Evolutionary conservation across 2,888 invertebrate genomes (phyloP).

Genomic region (Plutella xylostella): DNA sequence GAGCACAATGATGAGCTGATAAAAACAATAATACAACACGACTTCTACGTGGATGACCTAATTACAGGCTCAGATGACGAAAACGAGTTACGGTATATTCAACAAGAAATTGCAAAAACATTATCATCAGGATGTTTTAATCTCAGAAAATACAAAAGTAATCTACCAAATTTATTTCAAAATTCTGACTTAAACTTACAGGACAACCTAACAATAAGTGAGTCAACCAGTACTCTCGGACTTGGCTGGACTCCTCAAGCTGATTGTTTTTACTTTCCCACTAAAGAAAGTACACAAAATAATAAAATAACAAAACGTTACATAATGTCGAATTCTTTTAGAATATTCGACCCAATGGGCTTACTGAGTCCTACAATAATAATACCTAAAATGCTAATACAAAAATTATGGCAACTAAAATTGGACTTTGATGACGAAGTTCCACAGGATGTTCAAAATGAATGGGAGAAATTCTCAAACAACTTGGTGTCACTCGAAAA

Average conservation of each 20-base stretch:
- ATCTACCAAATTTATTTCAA: constrained; percentile 1
- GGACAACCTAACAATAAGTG: too few species aligned
- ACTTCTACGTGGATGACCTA: constrained; percentile 8
- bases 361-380: constrained; percentile 7
- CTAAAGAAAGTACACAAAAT: too few species aligned
- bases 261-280: constrained; percentile 16
- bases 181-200: too few species aligned
- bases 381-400: constrained; percentile 8
- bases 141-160: constrained; percentile 12
- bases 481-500: neutral
- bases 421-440: constrained; percentile 11
- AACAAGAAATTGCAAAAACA: constrained; percentile 1
- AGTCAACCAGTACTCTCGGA: constrained; percentile 13
- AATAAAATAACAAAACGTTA: constrained; percentile 16
- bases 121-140: constrained; percentile 5
- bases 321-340: neutral
- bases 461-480: constrained; percentile 5
- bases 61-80: constrained; percentile 1
- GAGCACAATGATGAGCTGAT: constrained; percentile 2
- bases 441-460: constrained; percentile 5
- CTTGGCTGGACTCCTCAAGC: constrained; percentile 16
- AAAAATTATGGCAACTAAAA: constrained; percentile 8
- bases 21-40: constrained; percentile 5
- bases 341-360: constrained; percentile 11
- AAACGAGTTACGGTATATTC: neutral